Evolutionary conservation across 2,888 invertebrate genomes (phyloP).

Genomic region (Heliconius erato): DNA sequence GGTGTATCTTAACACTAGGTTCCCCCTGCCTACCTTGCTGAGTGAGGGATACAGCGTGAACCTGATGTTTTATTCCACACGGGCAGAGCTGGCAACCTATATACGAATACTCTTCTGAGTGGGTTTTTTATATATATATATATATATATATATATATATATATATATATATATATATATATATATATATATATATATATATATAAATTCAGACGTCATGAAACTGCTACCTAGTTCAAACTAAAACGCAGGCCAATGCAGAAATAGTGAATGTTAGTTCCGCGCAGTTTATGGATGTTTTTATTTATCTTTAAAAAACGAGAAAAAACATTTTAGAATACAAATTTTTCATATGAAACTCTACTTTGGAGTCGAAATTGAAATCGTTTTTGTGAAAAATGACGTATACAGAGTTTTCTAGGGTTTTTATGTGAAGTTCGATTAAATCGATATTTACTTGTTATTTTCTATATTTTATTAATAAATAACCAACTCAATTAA

Average conservation of each 20-base stretch:
- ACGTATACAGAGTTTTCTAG: neutral
- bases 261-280: constrained; percentile 7
- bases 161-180: neutral
- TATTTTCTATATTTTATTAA: neutral
- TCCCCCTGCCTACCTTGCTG: neutral
- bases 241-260: neutral
- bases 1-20: neutral
- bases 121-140: neutral
- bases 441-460: neutral
- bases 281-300: constrained; percentile 2
- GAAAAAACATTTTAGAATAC: neutral
- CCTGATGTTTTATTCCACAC: too few species aligned
- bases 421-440: neutral
- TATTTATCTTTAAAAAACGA: neutral
- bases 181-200: neutral
- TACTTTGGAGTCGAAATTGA: neutral
- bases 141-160: neutral
- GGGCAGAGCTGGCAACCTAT: neutral
- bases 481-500: too few species aligned
- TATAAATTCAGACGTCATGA: neutral
- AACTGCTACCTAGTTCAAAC: neutral
- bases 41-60: neutral
- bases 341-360: constrained; percentile 2
- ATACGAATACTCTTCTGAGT: neutral
- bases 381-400: neutral